Base-by-base conservation (phyloP, 2,888 invertebrate species). In the Aporophyla nigra region DNA sequence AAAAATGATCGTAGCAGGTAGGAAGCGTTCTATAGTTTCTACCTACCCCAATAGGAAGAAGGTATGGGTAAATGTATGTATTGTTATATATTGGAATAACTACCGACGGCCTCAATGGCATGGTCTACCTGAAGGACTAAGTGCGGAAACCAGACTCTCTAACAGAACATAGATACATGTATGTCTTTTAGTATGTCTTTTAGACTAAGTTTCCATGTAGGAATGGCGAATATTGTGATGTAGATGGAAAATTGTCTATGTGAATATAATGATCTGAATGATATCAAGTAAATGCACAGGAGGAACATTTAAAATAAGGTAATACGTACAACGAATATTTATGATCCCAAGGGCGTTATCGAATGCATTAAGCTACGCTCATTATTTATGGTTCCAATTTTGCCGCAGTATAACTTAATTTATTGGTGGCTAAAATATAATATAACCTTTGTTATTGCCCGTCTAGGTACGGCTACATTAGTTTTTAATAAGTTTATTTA, bases 291-390 rank as follows among this genome's bases (percentile, higher is more conserved):
- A 59, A 68, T 56, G 19, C 68, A 51, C 24, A 16, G 27, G 9
- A 33, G 33, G 16, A n/a, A n/a, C 16, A 46, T 54, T 16, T 27
- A 21, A 53, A 53, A 43, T 16, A 14, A 16, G 5, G 14, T 40
- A 58, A 40, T 21, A 40, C 21, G n/a, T 6, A 27, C 14, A 14
- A 27, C 27, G n/a, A 40, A 51, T 21, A 75, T 9, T 24, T 27
- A 54, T 75, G 59, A 27, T 75, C 59, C 51, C 75, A 19, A n/a
- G 43, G 75, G 27, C n/a, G 1, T 6, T 3, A 59, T 51, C n/a
- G 3, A 24, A 73, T 24, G 21, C 16, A 49, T 21, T 16, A 49
- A 16, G 40, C 33, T 19, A 24, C 10, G 46, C 21, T 16, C 5
- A 40, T 40, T 21, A 74, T 73, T n/a, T n/a, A 49, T 58, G 19